Percentiles rank a stretch among this genome's conserved stretches.
Conservation (phyloP, 2,888 invertebrate species). For the Ectemnius cavifrons region DNA sequence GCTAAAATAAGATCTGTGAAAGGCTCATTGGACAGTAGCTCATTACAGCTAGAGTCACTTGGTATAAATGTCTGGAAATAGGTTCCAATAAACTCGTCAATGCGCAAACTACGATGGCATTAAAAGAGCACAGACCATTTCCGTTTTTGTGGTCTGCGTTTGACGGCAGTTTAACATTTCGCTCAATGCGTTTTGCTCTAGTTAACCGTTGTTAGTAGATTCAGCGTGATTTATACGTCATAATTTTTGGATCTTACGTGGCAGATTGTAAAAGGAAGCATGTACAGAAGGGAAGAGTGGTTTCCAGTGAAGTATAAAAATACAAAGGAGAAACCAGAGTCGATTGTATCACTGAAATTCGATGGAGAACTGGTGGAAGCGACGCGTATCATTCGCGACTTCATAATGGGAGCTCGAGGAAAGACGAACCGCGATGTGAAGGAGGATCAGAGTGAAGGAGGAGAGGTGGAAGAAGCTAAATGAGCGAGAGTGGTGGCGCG, state of each 20-base stretch:
- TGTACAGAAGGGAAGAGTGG: not conserved
- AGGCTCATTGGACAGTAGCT: conserved; percentile 21
- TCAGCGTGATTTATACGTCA: conserved; percentile 24
- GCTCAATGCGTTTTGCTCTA: conserved; percentile 17
- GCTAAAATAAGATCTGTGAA: conserved; percentile 36
- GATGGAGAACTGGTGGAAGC: conserved; percentile 14
- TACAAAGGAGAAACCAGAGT: not conserved
- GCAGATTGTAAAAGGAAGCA: conserved; percentile 12
- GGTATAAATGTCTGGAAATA: conserved; percentile 45
- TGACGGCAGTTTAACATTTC: conserved; percentile 25
- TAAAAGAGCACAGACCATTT: conserved; percentile 42
- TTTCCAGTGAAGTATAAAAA: not conserved
- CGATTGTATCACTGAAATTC: not conserved
- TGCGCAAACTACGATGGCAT: conserved; percentile 44
- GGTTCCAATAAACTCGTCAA: conserved; percentile 42
- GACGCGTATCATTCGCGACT: not conserved
- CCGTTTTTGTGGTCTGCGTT: conserved; percentile 26
- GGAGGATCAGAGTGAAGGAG: conserved; percentile 39
- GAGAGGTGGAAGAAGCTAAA: conserved; percentile 66
- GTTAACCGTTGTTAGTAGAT: conserved; percentile 19
- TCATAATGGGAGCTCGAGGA: not conserved
- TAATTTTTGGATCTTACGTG: not conserved
- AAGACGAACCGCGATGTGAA: conserved; percentile 5
- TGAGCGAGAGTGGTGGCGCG: conserved; percentile 65
- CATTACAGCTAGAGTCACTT: conserved; percentile 34